phyloP scores from a whole-genome alignment of 1,140 invertebrate species.

The Lysiphlebus fabarum region DNA sequence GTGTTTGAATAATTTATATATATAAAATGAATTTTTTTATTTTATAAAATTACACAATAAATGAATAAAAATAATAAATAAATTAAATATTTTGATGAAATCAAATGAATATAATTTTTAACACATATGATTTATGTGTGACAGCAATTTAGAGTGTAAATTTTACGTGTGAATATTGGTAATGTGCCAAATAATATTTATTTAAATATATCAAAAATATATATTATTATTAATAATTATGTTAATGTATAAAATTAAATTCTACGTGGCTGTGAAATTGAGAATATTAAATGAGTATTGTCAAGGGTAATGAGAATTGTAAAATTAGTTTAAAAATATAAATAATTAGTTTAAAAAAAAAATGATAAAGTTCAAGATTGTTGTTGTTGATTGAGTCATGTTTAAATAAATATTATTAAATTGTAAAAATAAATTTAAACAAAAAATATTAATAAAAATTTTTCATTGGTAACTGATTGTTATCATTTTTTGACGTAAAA shows the following conservation, averaged over 20 bases:
- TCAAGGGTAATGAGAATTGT: conserved; percentile 13
- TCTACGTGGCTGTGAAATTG: conserved; percentile 20
- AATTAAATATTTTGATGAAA: too few relatives aligned
- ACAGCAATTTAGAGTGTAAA: too few relatives aligned
- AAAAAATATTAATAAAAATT: conserved; percentile 1
- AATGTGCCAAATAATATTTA: conserved; percentile 19
- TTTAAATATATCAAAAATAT: not conserved
- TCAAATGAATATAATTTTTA: too few relatives aligned
- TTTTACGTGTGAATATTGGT: not conserved
- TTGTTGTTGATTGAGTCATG: not conserved
- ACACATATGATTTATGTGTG: too few relatives aligned
- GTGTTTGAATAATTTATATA: too few relatives aligned
- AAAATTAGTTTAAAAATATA: not conserved
- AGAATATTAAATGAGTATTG: conserved; percentile 17
- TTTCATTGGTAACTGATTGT: not conserved
- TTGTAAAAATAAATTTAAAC: not conserved
- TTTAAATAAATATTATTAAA: conserved; percentile 2
- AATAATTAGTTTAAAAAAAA: not conserved
- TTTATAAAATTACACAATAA: too few relatives aligned
- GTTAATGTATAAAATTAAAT: conserved; percentile 13
- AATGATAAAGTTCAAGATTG: not conserved
- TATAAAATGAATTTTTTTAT: too few relatives aligned
- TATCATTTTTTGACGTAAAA: not conserved
- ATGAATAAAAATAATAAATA: too few relatives aligned
- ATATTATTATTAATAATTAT: conserved; percentile 6